Evolutionary conservation across 2,888 invertebrate species (phyloP).

Genomic region (Pinctada fucata): DNA sequence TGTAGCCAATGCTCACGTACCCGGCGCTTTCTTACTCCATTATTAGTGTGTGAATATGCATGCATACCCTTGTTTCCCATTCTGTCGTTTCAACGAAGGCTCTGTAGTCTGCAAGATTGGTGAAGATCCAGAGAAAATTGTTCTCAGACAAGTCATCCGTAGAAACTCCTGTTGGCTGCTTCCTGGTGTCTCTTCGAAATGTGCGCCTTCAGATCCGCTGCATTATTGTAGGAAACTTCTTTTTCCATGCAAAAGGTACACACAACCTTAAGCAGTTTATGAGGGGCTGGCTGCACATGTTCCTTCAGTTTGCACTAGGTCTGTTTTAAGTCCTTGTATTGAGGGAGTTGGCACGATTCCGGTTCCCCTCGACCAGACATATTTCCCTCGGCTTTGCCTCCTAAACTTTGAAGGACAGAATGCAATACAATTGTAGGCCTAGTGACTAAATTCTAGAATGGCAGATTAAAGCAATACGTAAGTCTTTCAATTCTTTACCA

Average conservation of each 20-base stretch:
- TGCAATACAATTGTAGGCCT: no score
- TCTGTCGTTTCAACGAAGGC: slow-evolving; percentile 3
- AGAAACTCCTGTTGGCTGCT: not conserved
- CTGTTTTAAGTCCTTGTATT: no score
- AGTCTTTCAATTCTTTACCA: no score
- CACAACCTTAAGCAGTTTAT: not conserved
- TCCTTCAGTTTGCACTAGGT: not conserved
- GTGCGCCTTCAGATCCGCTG: slow-evolving; percentile 8
- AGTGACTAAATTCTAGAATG: no score
- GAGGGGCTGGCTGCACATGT: slow-evolving; percentile 14
- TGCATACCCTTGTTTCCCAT: not conserved
- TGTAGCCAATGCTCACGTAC: not conserved
- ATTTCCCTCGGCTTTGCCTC: no score
- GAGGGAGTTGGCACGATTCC: no score
- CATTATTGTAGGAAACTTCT: slow-evolving; percentile 6
- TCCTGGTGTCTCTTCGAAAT: slow-evolving; percentile 7
- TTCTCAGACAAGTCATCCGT: not conserved
- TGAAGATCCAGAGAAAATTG: slow-evolving; percentile 10
- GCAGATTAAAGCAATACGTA: no score
- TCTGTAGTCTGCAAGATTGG: not conserved
- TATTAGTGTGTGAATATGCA: not conserved
- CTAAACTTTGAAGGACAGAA: no score
- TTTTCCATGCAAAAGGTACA: not conserved
- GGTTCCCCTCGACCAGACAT: no score
- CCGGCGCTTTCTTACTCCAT: slow-evolving; percentile 2